Percentiles rank a stretch among this genome's conserved stretches.
These are phyloP conservation scores for Odontamblyopus rebecca DNA, from an alignment of 2,797 vertebrate species.

Conservation along the genomic window DNA sequence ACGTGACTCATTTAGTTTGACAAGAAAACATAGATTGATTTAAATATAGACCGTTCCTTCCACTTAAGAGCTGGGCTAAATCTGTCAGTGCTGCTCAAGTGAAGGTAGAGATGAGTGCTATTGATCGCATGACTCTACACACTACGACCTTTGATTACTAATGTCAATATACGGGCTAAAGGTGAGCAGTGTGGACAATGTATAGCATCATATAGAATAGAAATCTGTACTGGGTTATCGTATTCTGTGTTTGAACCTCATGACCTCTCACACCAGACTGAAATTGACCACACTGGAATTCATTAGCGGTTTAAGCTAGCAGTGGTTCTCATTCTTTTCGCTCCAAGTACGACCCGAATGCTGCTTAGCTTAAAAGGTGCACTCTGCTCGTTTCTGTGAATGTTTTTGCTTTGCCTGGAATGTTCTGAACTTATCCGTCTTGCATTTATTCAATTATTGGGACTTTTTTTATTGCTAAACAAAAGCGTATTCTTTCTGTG, in stretches of 20 bases:
- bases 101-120: constrained; percentile 11
- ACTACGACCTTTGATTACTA: constrained; percentile 16
- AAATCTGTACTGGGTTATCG: background rate
- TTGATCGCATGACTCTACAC: constrained; percentile 5
- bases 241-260: background rate
- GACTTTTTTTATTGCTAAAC: background rate
- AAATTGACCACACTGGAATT: background rate
- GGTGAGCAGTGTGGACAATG: background rate
- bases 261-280: background rate
- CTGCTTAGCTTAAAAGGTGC: no score
- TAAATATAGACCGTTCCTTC: constrained; percentile 5
- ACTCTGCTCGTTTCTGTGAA: no score
- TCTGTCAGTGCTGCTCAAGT: constrained; percentile 4
- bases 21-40: constrained; percentile 24
- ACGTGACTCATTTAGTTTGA: constrained; percentile 8
- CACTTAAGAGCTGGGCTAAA: constrained; percentile 7
- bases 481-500: no score
- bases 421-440: background rate
- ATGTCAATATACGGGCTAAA: background rate
- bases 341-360: background rate
- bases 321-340: background rate
- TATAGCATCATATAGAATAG: background rate
- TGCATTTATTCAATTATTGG: background rate
- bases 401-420: background rate
- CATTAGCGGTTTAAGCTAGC: background rate